Percentiles rank a stretch among this genome's conserved stretches.
phyloP scores from a whole-genome alignment of 2,113 vertebrate genomes.

The Ictidomys tridecemlineatus region DNA sequence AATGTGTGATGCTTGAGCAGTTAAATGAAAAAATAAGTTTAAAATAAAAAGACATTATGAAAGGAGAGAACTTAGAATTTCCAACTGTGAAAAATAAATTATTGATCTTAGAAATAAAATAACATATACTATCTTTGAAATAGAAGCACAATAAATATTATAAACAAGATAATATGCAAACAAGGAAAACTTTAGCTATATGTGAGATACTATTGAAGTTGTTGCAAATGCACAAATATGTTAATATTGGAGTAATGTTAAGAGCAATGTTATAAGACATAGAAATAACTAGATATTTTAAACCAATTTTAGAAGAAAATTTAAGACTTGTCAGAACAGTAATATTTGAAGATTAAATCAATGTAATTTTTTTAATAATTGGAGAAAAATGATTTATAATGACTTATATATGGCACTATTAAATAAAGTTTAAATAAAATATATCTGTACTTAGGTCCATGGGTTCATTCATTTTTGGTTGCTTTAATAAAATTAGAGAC shows the following conservation, averaged over 20 bases:
- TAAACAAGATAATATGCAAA: background rate
- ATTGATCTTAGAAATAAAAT: background rate
- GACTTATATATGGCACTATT: background rate
- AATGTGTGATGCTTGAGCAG: background rate
- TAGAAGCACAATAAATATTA: background rate
- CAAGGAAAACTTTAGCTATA: background rate
- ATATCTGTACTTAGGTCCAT: background rate
- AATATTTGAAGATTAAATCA: background rate
- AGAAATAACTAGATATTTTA: background rate
- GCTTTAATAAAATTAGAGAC: too few relatives aligned
- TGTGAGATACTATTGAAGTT: background rate
- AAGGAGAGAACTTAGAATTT: background rate
- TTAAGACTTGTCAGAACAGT: background rate
- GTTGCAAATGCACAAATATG: background rate
- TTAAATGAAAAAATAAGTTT: background rate
- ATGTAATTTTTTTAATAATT: background rate
- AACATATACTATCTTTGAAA: background rate
- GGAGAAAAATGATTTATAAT: background rate
- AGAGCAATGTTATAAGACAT: background rate
- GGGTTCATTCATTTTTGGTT: background rate
- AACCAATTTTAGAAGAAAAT: background rate
- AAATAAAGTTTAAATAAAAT: background rate
- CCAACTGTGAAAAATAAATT: background rate
- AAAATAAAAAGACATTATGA: background rate
- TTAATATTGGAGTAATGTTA: background rate